These are phyloP conservation scores for Hippocampus mohnikei DNA, from an alignment of 2,113 vertebrate species.

Conservation along the genomic window DNA sequence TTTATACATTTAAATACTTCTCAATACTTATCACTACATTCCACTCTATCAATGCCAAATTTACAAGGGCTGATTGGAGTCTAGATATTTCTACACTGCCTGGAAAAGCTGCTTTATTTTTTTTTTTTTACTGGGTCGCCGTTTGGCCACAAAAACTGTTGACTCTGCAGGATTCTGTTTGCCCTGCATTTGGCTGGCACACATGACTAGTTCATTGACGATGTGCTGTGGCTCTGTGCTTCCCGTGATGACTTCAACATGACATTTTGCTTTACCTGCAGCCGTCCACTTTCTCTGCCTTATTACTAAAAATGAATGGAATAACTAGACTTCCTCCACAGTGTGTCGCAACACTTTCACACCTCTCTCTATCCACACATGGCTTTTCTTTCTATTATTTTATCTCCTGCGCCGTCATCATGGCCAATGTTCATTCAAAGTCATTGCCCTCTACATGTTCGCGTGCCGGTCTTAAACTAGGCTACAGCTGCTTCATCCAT, in stretches of 20 bases:
- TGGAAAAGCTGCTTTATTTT: not conserved
- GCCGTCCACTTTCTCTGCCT: slow-evolving; percentile 34
- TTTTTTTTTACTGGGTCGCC: not conserved
- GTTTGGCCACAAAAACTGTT: too few species aligned
- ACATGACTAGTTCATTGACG: not conserved
- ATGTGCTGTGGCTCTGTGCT: not conserved
- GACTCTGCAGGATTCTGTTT: too few species aligned
- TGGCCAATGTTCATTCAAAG: slow-evolving; percentile 45
- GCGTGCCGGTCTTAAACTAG: slow-evolving; percentile 31
- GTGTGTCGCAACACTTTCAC: slow-evolving; percentile 25
- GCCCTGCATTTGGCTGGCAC: too few species aligned
- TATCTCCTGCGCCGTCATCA: slow-evolving; percentile 14
- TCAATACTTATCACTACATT: not conserved
- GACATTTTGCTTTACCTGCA: slow-evolving; percentile 30
- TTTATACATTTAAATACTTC: not conserved
- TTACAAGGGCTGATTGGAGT: not conserved
- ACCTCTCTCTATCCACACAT: slow-evolving; percentile 26
- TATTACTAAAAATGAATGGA: slow-evolving; percentile 60
- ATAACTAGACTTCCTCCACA: slow-evolving; percentile 50
- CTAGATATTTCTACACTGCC: not conserved
- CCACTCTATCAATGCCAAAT: not conserved
- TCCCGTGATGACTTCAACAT: slow-evolving; percentile 23
- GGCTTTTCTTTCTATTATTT: slow-evolving; percentile 12
- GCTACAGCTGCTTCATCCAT: slow-evolving; percentile 54
- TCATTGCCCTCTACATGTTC: slow-evolving; percentile 36